Evolutionary conservation across 2,888 invertebrate species (phyloP), one percentile per base, ranked within the genome.

Genomic region (Xanthorhoe spadicearia): DNA sequence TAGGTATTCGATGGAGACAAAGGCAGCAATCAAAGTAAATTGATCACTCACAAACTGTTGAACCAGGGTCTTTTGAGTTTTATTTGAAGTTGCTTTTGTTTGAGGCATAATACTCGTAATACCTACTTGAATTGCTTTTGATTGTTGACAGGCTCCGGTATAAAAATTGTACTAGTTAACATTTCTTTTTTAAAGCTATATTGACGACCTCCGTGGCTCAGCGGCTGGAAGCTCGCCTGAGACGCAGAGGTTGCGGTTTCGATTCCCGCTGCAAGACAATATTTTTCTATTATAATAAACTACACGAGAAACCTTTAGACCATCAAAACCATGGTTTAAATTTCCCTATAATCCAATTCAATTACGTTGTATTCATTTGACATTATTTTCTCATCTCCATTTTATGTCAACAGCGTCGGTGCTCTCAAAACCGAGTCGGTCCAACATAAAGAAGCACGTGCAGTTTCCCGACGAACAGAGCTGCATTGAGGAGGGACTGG

Each of bases 391-490:
- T 23, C 4, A 23, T 4, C 4, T 3, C 15, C 7, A 48, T 15
- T 35, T 55, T 51, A 55, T 59, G 17, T 66, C 17, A 49, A 53
- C 84, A 83, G 94, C 94, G 0, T 93, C 93, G 18, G 87, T 90
- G 50, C 79, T 93, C 19, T 87, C 90, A 70, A 94, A 85, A 77
- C 87, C 89, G 18, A 87, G 79, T 53, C 90, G 92, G 0, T 90
- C 94, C 52, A 90, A 89, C 18, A 87, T 91, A 18, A 94, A 95
- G 80, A 96, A 96, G 75, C 96, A 96, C 74, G 96, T 96, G 0
- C 95, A 96, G 80, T 96, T 96, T 77, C 95, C 95, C 0, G 95
- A 95, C 59, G 93, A 93, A 66, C 87, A 89, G 51, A 93, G 90
- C 77, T 90, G 90, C 75, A 87, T 92, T 28, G 91, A 90, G 64